Conservation (phyloP, 1,140 invertebrate species). For the Hormaphis cornu region DNA sequence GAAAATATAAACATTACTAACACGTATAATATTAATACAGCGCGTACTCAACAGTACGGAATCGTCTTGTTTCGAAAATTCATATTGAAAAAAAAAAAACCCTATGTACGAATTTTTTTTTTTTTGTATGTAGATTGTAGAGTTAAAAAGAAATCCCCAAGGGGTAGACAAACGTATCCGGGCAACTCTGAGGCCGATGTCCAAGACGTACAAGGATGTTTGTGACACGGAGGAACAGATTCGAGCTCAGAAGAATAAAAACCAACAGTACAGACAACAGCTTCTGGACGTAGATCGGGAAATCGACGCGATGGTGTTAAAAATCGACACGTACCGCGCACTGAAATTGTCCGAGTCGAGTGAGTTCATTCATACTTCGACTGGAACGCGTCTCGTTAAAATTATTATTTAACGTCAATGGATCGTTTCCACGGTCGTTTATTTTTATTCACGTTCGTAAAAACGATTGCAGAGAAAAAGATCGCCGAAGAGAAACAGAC, state of each 20-base stretch:
- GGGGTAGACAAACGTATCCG: conserved; percentile 71
- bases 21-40: too few species aligned
- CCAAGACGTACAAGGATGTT: conserved; percentile 59
- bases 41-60: too few species aligned
- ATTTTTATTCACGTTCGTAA: neutral
- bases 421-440: too few species aligned
- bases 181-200: conserved; percentile 65
- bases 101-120: too few species aligned
- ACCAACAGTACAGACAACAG: conserved; percentile 65
- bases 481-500: conserved; percentile 9
- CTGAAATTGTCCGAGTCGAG: neutral
- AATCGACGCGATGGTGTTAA: conserved; percentile 26
- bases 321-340: conserved; percentile 10
- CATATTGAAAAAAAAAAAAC: too few species aligned
- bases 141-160: conserved; percentile 77
- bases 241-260: conserved; percentile 64
- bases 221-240: conserved; percentile 67
- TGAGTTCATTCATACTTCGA: too few species aligned
- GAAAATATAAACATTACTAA: too few species aligned
- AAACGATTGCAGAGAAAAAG: conserved; percentile 16
- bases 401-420: too few species aligned
- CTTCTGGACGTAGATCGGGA: conserved; percentile 41
- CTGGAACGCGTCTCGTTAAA: too few species aligned
- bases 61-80: too few species aligned
- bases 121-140: conserved; percentile 58